phyloP scores from a whole-genome alignment of 2,113 vertebrate species.

The Cardinalis cardinalis region DNA sequence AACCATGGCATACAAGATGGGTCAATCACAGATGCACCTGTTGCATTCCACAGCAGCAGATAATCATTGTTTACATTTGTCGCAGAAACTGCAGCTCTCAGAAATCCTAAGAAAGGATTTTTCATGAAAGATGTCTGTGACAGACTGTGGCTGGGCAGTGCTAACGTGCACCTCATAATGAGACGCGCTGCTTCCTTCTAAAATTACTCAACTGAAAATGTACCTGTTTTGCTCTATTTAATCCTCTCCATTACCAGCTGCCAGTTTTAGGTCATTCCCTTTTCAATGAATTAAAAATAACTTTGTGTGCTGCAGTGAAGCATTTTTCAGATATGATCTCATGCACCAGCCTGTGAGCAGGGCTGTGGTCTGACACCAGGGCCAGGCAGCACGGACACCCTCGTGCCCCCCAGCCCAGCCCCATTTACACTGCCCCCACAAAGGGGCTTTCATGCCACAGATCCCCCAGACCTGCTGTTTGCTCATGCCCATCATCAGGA shows the following conservation, averaged over 20 bases:
- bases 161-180: neutral
- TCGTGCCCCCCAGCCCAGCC: neutral
- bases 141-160: neutral
- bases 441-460: neutral
- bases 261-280: slow-evolving; percentile 59
- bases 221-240: slow-evolving; percentile 63
- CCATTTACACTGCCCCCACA: accelerated
- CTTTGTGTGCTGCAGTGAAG: slow-evolving; percentile 4
- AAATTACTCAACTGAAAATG: slow-evolving; percentile 37
- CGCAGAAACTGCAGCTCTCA: no score
- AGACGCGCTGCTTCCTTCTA: neutral
- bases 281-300: slow-evolving; percentile 59
- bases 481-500: neutral
- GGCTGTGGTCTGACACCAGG: neutral
- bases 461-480: neutral
- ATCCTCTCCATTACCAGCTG: slow-evolving; percentile 50
- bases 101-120: no score
- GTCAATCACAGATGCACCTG: no score
- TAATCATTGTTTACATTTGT: no score
- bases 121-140: no score
- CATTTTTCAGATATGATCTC: slow-evolving; percentile 22
- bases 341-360: slow-evolving; percentile 15
- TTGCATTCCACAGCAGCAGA: no score
- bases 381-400: neutral
- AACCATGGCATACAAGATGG: no score